phyloP scores from a whole-genome alignment of 2,888 invertebrate species.

The Anoncus sp. region DNA sequence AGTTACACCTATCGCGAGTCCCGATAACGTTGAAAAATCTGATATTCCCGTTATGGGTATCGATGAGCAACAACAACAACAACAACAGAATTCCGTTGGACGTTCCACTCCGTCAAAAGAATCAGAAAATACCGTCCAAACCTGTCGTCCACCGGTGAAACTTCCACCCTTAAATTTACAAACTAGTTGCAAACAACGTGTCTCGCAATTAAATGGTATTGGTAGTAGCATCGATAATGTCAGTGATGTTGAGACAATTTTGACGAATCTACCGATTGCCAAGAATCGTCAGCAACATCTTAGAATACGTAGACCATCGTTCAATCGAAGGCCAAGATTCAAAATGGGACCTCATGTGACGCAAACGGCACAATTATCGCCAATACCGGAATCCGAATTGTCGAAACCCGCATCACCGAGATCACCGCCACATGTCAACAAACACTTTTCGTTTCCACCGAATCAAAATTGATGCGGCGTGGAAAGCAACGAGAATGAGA shows the following conservation, averaged over 20 bases:
- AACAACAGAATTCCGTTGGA: constrained; percentile 11
- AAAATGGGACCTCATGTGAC: constrained; percentile 78
- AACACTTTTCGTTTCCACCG: constrained; percentile 81
- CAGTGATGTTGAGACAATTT: constrained; percentile 34
- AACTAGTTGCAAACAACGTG: constrained; percentile 64
- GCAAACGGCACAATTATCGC: constrained; percentile 85
- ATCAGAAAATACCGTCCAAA: constrained; percentile 39
- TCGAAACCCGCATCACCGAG: constrained; percentile 89
- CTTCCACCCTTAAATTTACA: constrained; percentile 74
- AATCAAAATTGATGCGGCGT: constrained; percentile 66
- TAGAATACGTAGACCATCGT: constrained; percentile 74
- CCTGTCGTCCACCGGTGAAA: constrained; percentile 66
- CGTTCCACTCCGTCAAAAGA: too few relatives aligned
- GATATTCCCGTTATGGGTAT: constrained; percentile 17
- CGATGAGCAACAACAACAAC: constrained; percentile 17
- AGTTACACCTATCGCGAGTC: constrained; percentile 70
- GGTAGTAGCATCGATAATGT: constrained; percentile 31
- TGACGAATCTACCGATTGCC: constrained; percentile 66
- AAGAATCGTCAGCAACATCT: constrained; percentile 78
- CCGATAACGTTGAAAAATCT: constrained; percentile 53
- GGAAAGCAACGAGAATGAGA: background rate
- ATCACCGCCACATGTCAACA: constrained; percentile 81
- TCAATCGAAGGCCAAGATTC: constrained; percentile 78
- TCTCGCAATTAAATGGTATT: constrained; percentile 52
- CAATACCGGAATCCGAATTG: constrained; percentile 89